These are phyloP conservation scores for Propithecus perrieri DNA, from an alignment of 2,797 vertebrate species.

Conservation along the genomic window DNA sequence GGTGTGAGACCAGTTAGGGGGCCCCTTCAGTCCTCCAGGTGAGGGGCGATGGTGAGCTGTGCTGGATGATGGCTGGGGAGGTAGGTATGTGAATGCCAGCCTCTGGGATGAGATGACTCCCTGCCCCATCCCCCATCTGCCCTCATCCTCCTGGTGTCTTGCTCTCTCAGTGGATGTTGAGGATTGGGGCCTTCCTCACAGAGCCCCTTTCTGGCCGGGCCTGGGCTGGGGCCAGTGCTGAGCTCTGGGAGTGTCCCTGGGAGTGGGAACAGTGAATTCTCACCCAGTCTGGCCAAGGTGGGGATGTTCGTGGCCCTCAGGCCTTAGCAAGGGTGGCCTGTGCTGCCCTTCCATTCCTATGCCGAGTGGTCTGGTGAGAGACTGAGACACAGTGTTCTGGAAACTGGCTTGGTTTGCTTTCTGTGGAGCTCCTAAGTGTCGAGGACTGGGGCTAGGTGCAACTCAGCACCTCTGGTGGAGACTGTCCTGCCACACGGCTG, in stretches of 20 bases:
- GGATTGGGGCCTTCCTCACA: background rate
- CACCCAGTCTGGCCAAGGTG: background rate
- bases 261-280: background rate
- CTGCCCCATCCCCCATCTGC: too few relatives aligned
- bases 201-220: background rate
- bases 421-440: background rate
- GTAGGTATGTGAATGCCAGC: background rate
- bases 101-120: background rate
- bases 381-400: background rate
- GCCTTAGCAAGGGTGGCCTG: background rate
- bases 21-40: background rate
- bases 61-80: background rate
- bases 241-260: background rate
- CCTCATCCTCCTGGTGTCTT: background rate
- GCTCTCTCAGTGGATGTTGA: background rate
- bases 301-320: background rate
- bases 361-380: background rate
- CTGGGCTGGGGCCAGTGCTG: background rate
- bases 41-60: background rate
- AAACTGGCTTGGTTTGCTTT: background rate
- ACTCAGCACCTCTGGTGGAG: background rate
- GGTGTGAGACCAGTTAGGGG: background rate
- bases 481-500: background rate
- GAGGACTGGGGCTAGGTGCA: background rate
- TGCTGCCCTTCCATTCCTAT: background rate